Evolutionary conservation across 2,888 invertebrate species (phyloP).

Genomic region (Thyatira batis): DNA sequence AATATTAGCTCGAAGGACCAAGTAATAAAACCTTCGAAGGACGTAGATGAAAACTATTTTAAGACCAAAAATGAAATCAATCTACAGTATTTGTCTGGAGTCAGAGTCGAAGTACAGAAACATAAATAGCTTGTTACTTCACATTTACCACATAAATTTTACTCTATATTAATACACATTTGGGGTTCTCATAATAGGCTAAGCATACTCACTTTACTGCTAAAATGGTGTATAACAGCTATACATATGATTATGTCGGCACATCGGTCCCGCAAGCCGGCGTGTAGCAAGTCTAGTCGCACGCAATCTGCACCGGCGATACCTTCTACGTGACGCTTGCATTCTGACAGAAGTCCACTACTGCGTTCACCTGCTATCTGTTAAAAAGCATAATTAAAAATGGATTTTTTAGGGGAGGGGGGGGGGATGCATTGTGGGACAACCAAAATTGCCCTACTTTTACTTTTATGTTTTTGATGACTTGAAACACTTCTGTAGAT

Average conservation of each 20-base stretch:
- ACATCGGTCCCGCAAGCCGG: conserved; percentile 85
- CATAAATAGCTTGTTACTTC: too few species aligned
- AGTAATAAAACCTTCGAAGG: background rate
- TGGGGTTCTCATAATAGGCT: background rate
- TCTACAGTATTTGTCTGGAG: too few species aligned
- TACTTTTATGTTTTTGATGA: too few species aligned
- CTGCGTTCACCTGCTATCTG: conserved; percentile 89
- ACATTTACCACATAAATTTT: too few species aligned
- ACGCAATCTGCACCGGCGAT: conserved; percentile 84
- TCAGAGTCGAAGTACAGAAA: too few species aligned
- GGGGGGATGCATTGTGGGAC: too few species aligned
- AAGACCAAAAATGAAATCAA: too few species aligned
- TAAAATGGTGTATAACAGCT: conserved; percentile 98
- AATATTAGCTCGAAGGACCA: background rate
- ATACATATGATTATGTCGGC: conserved; percentile 95
- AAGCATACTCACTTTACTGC: conserved; percentile 83
- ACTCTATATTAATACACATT: too few species aligned
- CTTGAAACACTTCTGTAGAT: too few species aligned
- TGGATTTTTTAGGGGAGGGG: too few species aligned
- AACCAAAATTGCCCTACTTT: too few species aligned
- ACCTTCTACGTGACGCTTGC: conserved; percentile 28
- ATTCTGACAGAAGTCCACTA: conserved; percentile 56
- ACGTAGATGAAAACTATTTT: background rate
- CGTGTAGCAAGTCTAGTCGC: conserved; percentile 87
- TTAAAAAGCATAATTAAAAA: too few species aligned